phyloP scores from a whole-genome alignment of 2,113 vertebrate species.

The Leucoraja erinaceus region DNA sequence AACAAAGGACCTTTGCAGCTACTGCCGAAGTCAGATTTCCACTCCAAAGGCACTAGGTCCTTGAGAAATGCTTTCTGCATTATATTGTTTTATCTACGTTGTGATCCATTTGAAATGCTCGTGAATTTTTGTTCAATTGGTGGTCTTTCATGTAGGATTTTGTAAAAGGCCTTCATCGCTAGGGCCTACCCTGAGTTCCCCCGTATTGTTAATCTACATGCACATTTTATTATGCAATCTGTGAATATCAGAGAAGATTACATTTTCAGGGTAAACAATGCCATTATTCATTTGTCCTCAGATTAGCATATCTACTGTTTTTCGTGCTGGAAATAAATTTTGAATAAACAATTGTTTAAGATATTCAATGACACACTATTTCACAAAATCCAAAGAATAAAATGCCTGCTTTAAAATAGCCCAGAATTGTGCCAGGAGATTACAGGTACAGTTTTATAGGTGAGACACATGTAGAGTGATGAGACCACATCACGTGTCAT shows the following conservation, averaged over 20 bases:
- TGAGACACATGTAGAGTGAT: neutral
- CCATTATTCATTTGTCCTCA: neutral
- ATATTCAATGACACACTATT: neutral
- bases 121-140: neutral
- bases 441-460: neutral
- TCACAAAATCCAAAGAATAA: neutral
- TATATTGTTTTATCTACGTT: neutral
- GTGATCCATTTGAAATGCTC: neutral
- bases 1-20: neutral
- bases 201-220: neutral
- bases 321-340: neutral
- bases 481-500: neutral
- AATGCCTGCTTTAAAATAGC: neutral
- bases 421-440: neutral
- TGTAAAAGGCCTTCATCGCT: neutral
- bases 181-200: neutral
- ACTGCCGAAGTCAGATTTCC: neutral
- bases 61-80: neutral
- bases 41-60: neutral
- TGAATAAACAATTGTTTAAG: neutral
- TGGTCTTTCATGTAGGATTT: neutral
- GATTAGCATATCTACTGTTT: neutral
- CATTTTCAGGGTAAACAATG: neutral
- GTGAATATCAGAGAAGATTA: constrained; percentile 3
- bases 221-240: neutral